Conservation (phyloP, 1,140 invertebrate genomes). For the Sminthurinus signatus region DNA sequence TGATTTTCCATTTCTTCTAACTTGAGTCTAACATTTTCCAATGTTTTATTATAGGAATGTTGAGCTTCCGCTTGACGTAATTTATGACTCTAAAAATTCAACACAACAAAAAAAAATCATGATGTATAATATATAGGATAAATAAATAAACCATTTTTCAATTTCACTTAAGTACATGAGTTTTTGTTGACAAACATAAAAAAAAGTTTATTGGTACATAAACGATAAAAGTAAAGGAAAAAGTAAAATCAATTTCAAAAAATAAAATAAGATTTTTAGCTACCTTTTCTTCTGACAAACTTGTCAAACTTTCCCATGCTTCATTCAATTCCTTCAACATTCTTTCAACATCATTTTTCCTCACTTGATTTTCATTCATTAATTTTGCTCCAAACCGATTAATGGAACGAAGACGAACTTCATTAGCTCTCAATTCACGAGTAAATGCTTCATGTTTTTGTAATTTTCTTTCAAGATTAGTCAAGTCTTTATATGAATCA, state of each 20-base stretch:
- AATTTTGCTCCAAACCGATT: conserved; percentile 69
- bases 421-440: conserved; percentile 84
- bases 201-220: no score
- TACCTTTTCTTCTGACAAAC: conserved; percentile 73
- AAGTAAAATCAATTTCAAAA: no score
- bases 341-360: conserved; percentile 58
- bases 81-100: conserved; percentile 69
- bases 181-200: no score
- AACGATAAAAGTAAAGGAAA: no score
- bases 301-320: conserved; percentile 63
- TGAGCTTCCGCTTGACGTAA: conserved; percentile 68
- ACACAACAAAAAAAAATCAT: no score
- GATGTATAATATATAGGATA: no score
- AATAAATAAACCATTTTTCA: no score
- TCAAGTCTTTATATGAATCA: conserved; percentile 85
- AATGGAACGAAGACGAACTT: conserved; percentile 74
- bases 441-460: conserved; percentile 98
- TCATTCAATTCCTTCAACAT: conserved; percentile 56
- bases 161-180: no score
- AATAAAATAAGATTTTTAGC: no score
- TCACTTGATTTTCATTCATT: conserved; percentile 59
- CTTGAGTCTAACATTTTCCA: conserved; percentile 63
- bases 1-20: conserved; percentile 68
- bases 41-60: conserved; percentile 61
- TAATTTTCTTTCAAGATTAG: conserved; percentile 84